Evolutionary conservation across 2,113 vertebrate genomes (phyloP).

Genomic region (Podilymbus podiceps): DNA sequence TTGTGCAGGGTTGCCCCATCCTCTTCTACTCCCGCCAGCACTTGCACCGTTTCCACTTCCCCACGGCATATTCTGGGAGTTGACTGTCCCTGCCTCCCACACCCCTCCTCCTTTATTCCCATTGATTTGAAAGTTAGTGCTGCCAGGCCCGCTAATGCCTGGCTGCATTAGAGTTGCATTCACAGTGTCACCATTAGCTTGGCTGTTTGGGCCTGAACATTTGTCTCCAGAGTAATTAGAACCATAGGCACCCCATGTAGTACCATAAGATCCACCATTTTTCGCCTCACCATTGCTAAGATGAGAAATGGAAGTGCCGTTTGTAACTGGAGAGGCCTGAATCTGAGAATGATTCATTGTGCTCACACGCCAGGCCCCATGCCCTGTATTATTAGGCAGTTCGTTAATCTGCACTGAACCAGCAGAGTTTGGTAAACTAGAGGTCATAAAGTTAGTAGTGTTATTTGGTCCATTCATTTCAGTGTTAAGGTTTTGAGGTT

Average conservation of each 20-base stretch:
- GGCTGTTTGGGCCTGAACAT: conserved; percentile 83
- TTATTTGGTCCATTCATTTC: conserved; percentile 99
- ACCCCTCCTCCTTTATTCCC: conserved; percentile 80
- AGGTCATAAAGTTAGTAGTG: conserved; percentile 99
- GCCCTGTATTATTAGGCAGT: conserved; percentile 79
- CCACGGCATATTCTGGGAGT: conserved; percentile 82
- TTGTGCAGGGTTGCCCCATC: conserved; percentile 83
- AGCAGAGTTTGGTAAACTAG: conserved; percentile 98
- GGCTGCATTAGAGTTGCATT: conserved; percentile 93
- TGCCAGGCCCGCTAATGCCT: conserved; percentile 79
- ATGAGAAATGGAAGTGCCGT: conserved; percentile 88
- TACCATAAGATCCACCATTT: conserved; percentile 83
- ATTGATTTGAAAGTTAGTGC: conserved; percentile 86
- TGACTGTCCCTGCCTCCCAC: conserved; percentile 85
- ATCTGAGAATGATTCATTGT: conserved; percentile 84
- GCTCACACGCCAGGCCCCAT: conserved; percentile 83
- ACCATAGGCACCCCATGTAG: conserved; percentile 85
- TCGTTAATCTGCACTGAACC: conserved; percentile 88
- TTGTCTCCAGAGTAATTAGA: conserved; percentile 90
- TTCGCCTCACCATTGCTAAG: conserved; percentile 85
- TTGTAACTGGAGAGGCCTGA: conserved; percentile 84
- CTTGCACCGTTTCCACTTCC: conserved; percentile 72
- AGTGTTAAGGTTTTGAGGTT: conserved; percentile 94
- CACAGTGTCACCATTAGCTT: conserved; percentile 95
- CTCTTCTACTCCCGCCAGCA: conserved; percentile 80